Evolutionary conservation across 2,888 invertebrate genomes (phyloP).

Genomic region (Agonopterix subpropinquella): DNA sequence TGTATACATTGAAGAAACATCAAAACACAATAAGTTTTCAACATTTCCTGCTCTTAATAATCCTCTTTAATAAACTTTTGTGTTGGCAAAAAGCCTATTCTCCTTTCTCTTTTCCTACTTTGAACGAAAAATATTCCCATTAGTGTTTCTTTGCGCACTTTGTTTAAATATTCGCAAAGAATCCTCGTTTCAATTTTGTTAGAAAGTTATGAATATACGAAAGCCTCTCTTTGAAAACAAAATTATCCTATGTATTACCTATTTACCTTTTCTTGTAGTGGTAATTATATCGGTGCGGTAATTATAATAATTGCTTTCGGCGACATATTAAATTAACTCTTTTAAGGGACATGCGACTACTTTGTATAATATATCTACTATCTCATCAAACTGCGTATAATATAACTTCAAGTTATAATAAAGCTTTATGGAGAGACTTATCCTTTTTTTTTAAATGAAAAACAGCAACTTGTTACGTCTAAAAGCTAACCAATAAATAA

Average conservation of each 20-base stretch:
- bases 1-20: not conserved
- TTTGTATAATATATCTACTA: not conserved
- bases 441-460: not conserved
- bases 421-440: no score
- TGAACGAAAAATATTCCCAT: constrained; percentile 7
- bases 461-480: not conserved
- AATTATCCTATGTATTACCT: constrained; percentile 56
- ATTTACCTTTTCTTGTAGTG: constrained; percentile 50
- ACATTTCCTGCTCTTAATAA: not conserved
- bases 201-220: constrained; percentile 47
- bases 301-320: constrained; percentile 68
- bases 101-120: not conserved
- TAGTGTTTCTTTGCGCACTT: constrained; percentile 6
- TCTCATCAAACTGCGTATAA: no score
- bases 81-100: constrained; percentile 1
- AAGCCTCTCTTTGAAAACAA: constrained; percentile 56
- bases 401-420: no score
- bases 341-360: constrained; percentile 38
- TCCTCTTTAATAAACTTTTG: not conserved
- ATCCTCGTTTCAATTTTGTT: constrained; percentile 25
- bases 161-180: constrained; percentile 18
- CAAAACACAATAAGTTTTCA: not conserved
- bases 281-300: constrained; percentile 61
- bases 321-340: constrained; percentile 58
- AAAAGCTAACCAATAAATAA: not conserved